These are phyloP conservation scores for Rallus limicola DNA, from an alignment of 2,113 vertebrate genomes.

Conservation along the genomic window DNA sequence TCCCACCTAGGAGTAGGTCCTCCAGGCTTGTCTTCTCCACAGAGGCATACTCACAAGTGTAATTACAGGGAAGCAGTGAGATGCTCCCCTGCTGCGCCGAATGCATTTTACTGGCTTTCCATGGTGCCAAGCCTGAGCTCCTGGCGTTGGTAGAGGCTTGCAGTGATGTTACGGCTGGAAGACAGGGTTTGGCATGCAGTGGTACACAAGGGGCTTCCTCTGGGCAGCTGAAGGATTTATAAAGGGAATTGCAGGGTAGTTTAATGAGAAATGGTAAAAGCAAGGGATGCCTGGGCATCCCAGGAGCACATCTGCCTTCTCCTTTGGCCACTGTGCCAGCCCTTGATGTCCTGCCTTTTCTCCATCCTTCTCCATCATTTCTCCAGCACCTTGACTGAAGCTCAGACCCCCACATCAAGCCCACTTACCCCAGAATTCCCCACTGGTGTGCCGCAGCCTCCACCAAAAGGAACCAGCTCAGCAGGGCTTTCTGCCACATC, in stretches of 20 bases:
- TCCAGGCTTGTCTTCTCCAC: background rate
- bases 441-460: background rate
- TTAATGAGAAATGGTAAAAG: background rate
- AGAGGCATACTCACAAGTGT: background rate
- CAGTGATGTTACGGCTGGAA: accelerated
- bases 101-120: accelerated
- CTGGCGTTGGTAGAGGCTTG: background rate
- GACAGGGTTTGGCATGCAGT: background rate
- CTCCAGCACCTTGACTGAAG: background rate
- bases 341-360: background rate
- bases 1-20: background rate
- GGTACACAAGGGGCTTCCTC: background rate
- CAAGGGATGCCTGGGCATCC: background rate
- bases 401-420: background rate
- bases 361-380: background rate
- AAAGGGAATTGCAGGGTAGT: background rate
- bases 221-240: accelerated
- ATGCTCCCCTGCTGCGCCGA: background rate
- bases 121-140: accelerated
- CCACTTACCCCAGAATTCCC: background rate
- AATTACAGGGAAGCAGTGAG: conserved; percentile 29
- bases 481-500: background rate
- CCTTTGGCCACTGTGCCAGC: background rate
- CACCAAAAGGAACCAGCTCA: background rate
- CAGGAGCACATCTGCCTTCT: background rate